Percentiles rank a stretch among this genome's conserved stretches.
Conservation (phyloP, 2,888 invertebrate species). For the Eumerus sabulonum region DNA sequence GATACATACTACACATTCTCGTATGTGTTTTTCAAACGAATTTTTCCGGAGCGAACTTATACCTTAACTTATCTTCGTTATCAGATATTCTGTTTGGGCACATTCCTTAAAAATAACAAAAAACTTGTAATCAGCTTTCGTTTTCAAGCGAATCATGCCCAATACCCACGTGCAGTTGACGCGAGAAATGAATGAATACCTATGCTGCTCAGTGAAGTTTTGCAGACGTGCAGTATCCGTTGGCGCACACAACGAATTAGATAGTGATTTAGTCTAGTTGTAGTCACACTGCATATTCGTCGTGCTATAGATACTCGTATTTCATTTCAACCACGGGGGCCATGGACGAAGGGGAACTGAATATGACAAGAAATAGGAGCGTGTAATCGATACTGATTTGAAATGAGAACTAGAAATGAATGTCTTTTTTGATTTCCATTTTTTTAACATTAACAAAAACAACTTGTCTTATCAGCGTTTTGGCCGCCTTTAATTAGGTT, state of each 20-base stretch:
- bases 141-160: neutral
- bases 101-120: conserved; percentile 21
- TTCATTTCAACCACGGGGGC: too few relatives aligned
- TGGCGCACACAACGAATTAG: neutral
- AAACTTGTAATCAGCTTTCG: conserved; percentile 31
- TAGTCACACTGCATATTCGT: neutral
- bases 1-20: conserved; percentile 14
- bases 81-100: conserved; percentile 40
- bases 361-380: conserved; percentile 17
- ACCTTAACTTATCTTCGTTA: conserved; percentile 52
- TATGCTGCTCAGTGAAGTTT: conserved; percentile 7
- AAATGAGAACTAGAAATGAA: conserved; percentile 30
- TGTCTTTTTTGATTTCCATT: too few relatives aligned
- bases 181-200: conserved; percentile 2
- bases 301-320: too few relatives aligned
- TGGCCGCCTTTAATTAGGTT: conserved; percentile 1
- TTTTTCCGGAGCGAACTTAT: conserved; percentile 14
- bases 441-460: neutral
- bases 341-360: neutral
- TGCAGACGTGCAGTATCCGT: conserved; percentile 3
- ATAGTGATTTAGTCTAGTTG: conserved; percentile 1
- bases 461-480: neutral
- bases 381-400: conserved; percentile 31
- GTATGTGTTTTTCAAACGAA: conserved; percentile 8
- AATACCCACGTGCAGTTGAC: conserved; percentile 12